Evolutionary conservation across 2,113 vertebrate genomes (phyloP).

Genomic region (Myotis brandtii): DNA sequence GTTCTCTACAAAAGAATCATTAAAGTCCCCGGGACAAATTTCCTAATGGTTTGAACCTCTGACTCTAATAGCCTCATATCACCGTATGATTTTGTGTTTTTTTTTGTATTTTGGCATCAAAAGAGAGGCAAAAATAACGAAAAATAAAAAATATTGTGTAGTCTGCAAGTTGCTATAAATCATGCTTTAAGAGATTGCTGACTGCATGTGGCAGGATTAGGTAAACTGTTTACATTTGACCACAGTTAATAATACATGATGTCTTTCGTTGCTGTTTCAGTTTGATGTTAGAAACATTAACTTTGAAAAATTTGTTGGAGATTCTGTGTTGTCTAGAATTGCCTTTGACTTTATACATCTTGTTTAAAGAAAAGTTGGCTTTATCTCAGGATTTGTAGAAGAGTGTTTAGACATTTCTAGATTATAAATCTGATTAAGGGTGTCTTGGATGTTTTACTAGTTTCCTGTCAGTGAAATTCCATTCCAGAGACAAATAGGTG

Average conservation of each 20-base stretch:
- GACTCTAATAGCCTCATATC: neutral
- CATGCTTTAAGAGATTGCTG: neutral
- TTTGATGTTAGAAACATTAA: neutral
- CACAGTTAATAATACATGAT: neutral
- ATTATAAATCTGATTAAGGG: conserved; percentile 1
- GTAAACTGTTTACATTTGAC: neutral
- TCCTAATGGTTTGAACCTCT: conserved; percentile 25
- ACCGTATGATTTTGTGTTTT: neutral
- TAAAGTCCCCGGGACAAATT: neutral
- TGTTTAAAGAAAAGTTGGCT: conserved; percentile 32
- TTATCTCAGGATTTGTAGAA: neutral
- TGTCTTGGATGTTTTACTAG: conserved; percentile 28
- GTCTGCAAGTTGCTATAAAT: neutral
- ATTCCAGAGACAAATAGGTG: neutral
- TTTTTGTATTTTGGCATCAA: neutral
- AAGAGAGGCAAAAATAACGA: neutral
- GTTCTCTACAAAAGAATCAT: neutral
- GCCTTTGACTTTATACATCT: conserved; percentile 4
- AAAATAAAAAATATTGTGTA: neutral
- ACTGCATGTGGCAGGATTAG: neutral
- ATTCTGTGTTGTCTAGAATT: neutral
- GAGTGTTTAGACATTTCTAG: neutral
- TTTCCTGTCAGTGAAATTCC: conserved; percentile 22
- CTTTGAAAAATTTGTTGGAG: neutral
- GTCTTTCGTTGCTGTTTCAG: neutral